A percentile compares a stretch with the other conserved stretches of the same genome.
These are phyloP conservation scores for Calyptommatus sinebrachiatus DNA, from an alignment of 2,113 vertebrate species.

Conservation along the genomic window DNA sequence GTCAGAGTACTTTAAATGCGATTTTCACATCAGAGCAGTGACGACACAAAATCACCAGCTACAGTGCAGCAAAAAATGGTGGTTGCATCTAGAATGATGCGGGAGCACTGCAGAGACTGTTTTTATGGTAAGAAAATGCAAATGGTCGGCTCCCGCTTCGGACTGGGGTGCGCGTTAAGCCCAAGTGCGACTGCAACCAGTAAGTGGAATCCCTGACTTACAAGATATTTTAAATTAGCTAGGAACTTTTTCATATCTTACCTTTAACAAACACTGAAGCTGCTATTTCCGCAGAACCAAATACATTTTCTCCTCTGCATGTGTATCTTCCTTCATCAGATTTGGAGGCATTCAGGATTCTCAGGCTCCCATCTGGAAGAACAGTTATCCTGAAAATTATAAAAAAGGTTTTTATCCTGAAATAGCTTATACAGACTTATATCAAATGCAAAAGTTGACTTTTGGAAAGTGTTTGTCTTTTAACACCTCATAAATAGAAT, in stretches of 20 bases:
- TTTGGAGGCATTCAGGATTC: constrained; percentile 87
- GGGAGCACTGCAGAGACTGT: no score
- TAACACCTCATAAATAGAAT: constrained; percentile 37
- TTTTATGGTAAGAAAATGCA: no score
- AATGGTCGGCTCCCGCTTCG: no score
- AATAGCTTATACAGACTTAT: constrained; percentile 23
- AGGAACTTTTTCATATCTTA: constrained; percentile 60
- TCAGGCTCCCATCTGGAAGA: constrained; percentile 87
- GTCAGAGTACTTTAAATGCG: no score
- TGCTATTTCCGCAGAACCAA: constrained; percentile 89
- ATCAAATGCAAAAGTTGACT: constrained; percentile 18
- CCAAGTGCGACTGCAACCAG: no score
- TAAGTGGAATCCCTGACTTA: no score
- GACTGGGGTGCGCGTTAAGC: no score
- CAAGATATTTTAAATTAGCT: no score
- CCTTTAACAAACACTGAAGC: constrained; percentile 90
- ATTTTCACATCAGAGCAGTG: no score
- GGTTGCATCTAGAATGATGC: no score
- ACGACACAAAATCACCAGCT: no score
- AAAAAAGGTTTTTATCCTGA: constrained; percentile 51
- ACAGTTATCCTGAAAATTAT: constrained; percentile 83
- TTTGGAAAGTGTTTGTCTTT: constrained; percentile 22
- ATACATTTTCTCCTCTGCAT: constrained; percentile 88
- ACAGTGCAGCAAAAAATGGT: no score
- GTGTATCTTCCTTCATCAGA: constrained; percentile 88